Evolutionary conservation across 2,888 invertebrate genomes (phyloP).

Genomic region (Melitaea athalia): DNA sequence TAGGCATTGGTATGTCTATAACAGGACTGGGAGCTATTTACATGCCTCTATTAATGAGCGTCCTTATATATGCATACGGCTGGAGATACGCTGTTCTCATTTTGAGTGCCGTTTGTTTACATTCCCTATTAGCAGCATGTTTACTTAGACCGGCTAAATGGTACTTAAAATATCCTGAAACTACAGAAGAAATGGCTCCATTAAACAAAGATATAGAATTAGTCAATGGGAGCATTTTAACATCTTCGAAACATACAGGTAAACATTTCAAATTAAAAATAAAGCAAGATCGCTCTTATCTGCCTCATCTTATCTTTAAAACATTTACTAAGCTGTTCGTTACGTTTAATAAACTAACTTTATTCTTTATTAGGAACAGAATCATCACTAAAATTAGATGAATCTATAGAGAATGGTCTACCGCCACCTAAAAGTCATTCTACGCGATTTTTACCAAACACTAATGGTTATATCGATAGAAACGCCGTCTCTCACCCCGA

Average conservation of each 20-base stretch:
- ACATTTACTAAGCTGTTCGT: too few relatives aligned
- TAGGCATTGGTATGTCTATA: slow-evolving; percentile 84
- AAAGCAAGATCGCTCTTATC: too few relatives aligned
- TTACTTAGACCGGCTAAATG: slow-evolving; percentile 86
- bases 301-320: too few relatives aligned
- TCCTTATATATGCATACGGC: slow-evolving; percentile 80
- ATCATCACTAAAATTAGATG: slow-evolving; percentile 51
- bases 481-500: slow-evolving; percentile 75
- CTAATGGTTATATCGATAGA: slow-evolving; percentile 58
- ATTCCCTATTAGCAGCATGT: slow-evolving; percentile 82
- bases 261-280: slow-evolving; percentile 17
- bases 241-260: slow-evolving; percentile 59
- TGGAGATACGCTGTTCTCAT: slow-evolving; percentile 84
- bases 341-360: too few relatives aligned
- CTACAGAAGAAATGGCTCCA: slow-evolving; percentile 61
- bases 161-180: slow-evolving; percentile 78
- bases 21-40: slow-evolving; percentile 86
- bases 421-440: slow-evolving; percentile 64
- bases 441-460: slow-evolving; percentile 64
- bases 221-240: slow-evolving; percentile 58
- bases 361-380: slow-evolving; percentile 52
- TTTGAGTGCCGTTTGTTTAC: slow-evolving; percentile 83
- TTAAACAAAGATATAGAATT: slow-evolving; percentile 62
- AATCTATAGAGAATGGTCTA: slow-evolving; percentile 52
- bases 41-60: slow-evolving; percentile 84